Percentiles rank a stretch among this genome's conserved stretches.
Conservation (phyloP, 2,113 vertebrate genomes). For the Andinoacara biseriatus region DNA sequence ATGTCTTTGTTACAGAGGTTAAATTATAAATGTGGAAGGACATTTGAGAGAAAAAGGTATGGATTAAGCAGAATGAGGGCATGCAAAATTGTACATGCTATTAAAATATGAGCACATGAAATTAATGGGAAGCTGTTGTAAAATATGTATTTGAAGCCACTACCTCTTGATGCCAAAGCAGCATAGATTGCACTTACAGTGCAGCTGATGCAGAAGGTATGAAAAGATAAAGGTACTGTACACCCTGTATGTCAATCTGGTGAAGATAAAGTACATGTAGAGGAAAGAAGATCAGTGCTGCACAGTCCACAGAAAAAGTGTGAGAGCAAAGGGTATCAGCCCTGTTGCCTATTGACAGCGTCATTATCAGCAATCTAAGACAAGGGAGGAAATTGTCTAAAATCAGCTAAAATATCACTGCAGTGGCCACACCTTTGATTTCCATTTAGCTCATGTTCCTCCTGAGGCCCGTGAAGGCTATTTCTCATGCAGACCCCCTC, state of each 20-base stretch:
- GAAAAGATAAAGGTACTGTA: not conserved
- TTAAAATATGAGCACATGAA: not conserved
- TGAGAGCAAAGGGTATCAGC: not conserved
- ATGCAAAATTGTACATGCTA: not conserved
- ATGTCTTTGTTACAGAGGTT: not conserved
- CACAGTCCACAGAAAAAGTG: not conserved
- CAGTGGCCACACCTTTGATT: slow-evolving; percentile 55
- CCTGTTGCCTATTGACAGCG: not conserved
- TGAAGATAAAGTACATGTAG: not conserved
- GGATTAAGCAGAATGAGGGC: not conserved
- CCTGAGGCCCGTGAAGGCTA: slow-evolving; percentile 50
- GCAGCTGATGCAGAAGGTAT: not conserved
- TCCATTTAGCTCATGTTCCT: slow-evolving; percentile 57
- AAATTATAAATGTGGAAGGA: not conserved
- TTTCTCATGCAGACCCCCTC: slow-evolving; percentile 59
- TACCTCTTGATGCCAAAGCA: not conserved
- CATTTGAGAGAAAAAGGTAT: not conserved
- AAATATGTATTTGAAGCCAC: not conserved
- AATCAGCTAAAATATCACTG: slow-evolving; percentile 47
- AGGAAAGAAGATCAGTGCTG: not conserved
- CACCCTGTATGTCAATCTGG: not conserved
- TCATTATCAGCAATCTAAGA: slow-evolving; percentile 26
- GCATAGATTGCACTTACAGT: not conserved
- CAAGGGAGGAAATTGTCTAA: slow-evolving; percentile 29
- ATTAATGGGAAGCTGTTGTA: not conserved